A percentile compares a stretch with the other conserved stretches of the same genome.
Conservation (phyloP, 2,888 invertebrate species). For the Lithophane semibrunnea region DNA sequence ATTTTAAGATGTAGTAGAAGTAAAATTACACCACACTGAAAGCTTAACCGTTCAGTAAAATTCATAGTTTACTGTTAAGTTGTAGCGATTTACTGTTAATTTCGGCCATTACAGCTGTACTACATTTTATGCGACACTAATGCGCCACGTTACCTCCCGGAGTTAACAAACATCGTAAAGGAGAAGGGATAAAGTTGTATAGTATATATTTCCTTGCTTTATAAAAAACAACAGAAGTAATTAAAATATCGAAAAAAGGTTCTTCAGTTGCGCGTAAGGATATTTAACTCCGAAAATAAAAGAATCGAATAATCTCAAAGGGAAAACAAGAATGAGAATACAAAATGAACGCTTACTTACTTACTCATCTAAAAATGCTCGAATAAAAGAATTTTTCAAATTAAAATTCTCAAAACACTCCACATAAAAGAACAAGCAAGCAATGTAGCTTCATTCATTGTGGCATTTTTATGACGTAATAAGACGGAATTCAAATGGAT, state of each 20-base stretch:
- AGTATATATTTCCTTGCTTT: constrained; percentile 7
- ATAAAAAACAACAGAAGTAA: constrained; percentile 17
- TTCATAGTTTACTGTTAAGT: constrained; percentile 40
- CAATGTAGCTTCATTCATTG: constrained; percentile 78
- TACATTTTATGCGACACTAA: constrained; percentile 42
- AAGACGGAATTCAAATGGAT: constrained; percentile 82
- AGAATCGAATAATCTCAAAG: constrained; percentile 48
- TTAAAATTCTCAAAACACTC: constrained; percentile 80
- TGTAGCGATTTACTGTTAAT: constrained; percentile 46
- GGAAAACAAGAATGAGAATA: constrained; percentile 57
- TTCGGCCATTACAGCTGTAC: constrained; percentile 33
- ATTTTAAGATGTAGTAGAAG: not conserved
- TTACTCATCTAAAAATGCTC: constrained; percentile 51
- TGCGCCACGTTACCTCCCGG: constrained; percentile 28
- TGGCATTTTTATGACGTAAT: constrained; percentile 84
- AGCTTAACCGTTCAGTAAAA: constrained; percentile 20
- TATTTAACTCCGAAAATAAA: constrained; percentile 41
- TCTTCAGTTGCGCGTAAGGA: constrained; percentile 27
- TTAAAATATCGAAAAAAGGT: constrained; percentile 34
- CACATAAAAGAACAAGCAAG: constrained; percentile 72
- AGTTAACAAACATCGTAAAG: constrained; percentile 41
- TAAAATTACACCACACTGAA: constrained; percentile 13
- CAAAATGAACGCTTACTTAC: constrained; percentile 58
- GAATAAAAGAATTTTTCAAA: constrained; percentile 74
- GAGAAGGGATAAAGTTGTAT: constrained; percentile 28